Evolutionary conservation across 2,797 vertebrate genomes (phyloP).

Genomic region (Pantherophis vulpinus): DNA sequence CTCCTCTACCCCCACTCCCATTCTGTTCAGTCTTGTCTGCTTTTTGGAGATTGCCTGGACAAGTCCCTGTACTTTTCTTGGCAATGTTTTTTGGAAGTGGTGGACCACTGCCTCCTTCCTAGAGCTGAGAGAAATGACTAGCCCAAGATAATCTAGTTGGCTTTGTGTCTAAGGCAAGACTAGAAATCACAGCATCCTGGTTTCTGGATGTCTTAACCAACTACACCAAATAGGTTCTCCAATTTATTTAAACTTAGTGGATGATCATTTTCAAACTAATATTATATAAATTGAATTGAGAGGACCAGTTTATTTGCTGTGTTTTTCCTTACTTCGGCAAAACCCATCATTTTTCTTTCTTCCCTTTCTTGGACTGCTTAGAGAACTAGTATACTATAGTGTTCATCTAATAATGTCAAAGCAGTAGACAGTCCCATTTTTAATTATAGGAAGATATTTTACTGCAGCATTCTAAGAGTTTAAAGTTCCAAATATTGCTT

Average conservation of each 20-base stretch:
- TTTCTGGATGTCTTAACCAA: background rate
- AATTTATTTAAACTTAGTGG: background rate
- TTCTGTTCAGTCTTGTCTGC: background rate
- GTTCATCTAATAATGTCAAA: background rate
- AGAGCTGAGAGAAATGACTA: background rate
- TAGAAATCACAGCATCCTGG: background rate
- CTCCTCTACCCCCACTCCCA: accelerated
- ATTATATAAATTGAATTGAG: background rate
- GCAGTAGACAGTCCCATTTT: background rate
- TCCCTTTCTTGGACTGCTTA: background rate
- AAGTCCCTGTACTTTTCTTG: background rate
- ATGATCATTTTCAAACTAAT: background rate
- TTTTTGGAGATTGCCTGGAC: background rate
- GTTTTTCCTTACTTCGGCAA: background rate
- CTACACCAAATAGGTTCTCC: background rate
- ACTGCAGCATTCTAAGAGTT: background rate
- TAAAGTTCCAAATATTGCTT: background rate
- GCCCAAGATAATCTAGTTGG: background rate
- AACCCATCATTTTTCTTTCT: background rate
- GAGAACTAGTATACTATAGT: background rate
- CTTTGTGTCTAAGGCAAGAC: background rate
- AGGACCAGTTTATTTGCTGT: background rate
- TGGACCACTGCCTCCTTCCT: too few relatives aligned
- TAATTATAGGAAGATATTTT: background rate
- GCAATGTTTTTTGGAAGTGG: background rate